phyloP scores from a whole-genome alignment of 2,113 vertebrate species.

The Cacatua alba region DNA sequence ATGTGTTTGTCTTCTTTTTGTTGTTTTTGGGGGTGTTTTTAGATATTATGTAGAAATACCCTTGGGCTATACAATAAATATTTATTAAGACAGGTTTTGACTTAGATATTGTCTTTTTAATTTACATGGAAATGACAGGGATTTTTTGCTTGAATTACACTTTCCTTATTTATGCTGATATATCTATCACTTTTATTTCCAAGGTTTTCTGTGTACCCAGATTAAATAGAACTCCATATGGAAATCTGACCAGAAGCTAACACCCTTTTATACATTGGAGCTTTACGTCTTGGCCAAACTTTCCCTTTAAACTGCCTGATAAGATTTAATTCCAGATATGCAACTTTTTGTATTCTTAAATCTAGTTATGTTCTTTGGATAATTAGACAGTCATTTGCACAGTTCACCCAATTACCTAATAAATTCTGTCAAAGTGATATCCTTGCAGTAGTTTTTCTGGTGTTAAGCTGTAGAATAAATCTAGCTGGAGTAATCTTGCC shows the following conservation, averaged over 20 bases:
- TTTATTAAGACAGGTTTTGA: not conserved
- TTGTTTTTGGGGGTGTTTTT: not conserved
- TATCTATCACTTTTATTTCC: not conserved
- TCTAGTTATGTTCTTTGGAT: not conserved
- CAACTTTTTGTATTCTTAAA: constrained; percentile 8
- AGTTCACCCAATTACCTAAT: constrained; percentile 21
- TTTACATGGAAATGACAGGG: not conserved
- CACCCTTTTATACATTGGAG: not conserved
- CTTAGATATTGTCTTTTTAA: not conserved
- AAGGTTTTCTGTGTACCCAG: not conserved
- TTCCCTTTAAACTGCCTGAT: not conserved
- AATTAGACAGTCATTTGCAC: constrained; percentile 12
- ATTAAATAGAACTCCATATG: not conserved
- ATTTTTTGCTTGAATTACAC: not conserved
- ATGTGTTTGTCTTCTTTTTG: not conserved
- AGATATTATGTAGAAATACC: not conserved
- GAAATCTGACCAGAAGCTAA: not conserved
- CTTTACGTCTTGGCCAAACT: not conserved
- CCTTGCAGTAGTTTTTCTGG: not conserved
- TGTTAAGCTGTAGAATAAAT: not conserved
- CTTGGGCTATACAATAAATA: not conserved
- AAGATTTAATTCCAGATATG: not conserved
- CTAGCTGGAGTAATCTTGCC: not conserved
- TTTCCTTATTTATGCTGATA: not conserved
- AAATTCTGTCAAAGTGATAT: not conserved